Evolutionary conservation across 92 coral and sea anemone genomes (phyloP), one percentile per base, ranked within the genome.

Genomic region (Galaxea fascicularis): DNA sequence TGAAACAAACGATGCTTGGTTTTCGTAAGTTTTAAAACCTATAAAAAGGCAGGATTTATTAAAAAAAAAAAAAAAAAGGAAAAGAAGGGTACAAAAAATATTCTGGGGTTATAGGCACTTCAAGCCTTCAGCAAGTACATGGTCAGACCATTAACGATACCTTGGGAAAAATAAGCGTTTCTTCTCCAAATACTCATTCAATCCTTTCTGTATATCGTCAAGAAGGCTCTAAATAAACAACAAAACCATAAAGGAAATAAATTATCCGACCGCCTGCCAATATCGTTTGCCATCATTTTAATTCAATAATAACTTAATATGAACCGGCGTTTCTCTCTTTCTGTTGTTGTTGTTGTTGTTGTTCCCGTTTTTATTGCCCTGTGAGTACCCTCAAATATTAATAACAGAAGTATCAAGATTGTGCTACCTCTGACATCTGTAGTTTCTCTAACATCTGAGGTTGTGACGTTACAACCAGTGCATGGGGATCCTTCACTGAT

Each of bases 141-240:
- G 10, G 16, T 8, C 14, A 1, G 26, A 44, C 10, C 46, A 54
- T 52, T 18, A 57, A 31, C 39, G 18, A 18, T 63, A 95, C 98
- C 98, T 92, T 58, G 98, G 98, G 67, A 96, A 96, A 82, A 94
- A 96, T 76, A 96, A 88, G 44, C 98, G 95, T 74, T 96, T 96
- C 84, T 92, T 96, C 91, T 96, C 98, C 81, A 96, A 83, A 65
- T 96, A 96, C 54, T 94, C 98, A 49, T 96, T 96, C 27, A 96
- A 75, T 52, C 98, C 98, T 71, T 91, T 96, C 69, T 94, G 98
- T 31, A 96, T 96, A 81, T 91, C 94, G 67, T 96, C 99, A 18
- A 96, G 84, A 77, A 96, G 91, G 66, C 91, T 89, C 98, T 96
- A 66, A n/a, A 69, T 64, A 73, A 39, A 76, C 44, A 68, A 14